Percentiles rank a stretch among this genome's conserved stretches.
phyloP scores from a whole-genome alignment of 2,888 invertebrate species.

The Dusona sp. region DNA sequence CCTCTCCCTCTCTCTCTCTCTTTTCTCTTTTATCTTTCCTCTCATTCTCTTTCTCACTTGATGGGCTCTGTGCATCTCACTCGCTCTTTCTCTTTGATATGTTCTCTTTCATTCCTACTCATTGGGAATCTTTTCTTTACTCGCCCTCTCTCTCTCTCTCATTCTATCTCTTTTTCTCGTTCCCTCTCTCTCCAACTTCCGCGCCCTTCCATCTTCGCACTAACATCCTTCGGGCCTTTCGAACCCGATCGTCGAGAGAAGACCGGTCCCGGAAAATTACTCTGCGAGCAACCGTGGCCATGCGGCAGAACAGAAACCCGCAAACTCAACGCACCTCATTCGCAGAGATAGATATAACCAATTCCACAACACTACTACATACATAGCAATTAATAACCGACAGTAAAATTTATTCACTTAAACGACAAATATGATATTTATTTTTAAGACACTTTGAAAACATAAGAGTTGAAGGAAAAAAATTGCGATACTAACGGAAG shows the following conservation, averaged over 20 bases:
- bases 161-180: slow-evolving; percentile 46
- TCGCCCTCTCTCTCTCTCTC: slow-evolving; percentile 40
- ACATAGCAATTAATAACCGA: neutral
- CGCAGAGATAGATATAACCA: slow-evolving; percentile 5
- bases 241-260: slow-evolving; percentile 72
- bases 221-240: slow-evolving; percentile 68
- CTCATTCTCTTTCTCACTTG: slow-evolving; percentile 49
- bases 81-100: slow-evolving; percentile 39
- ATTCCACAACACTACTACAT: neutral
- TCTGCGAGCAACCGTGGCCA: slow-evolving; percentile 67
- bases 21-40: slow-evolving; percentile 46
- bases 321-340: slow-evolving; percentile 36
- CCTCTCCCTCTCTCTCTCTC: slow-evolving; percentile 73
- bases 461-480: too few relatives aligned
- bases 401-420: neutral
- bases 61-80: slow-evolving; percentile 33
- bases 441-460: too few relatives aligned
- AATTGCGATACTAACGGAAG: too few relatives aligned
- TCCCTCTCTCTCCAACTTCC: slow-evolving; percentile 40
- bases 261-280: slow-evolving; percentile 81
- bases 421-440: neutral
- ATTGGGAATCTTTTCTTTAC: slow-evolving; percentile 21
- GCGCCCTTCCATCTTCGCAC: slow-evolving; percentile 61
- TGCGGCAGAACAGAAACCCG: slow-evolving; percentile 72
- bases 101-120: slow-evolving; percentile 40